These are phyloP conservation scores for Brachyopa scutellaris DNA, from an alignment of 2,888 invertebrate species.

Conservation along the genomic window DNA sequence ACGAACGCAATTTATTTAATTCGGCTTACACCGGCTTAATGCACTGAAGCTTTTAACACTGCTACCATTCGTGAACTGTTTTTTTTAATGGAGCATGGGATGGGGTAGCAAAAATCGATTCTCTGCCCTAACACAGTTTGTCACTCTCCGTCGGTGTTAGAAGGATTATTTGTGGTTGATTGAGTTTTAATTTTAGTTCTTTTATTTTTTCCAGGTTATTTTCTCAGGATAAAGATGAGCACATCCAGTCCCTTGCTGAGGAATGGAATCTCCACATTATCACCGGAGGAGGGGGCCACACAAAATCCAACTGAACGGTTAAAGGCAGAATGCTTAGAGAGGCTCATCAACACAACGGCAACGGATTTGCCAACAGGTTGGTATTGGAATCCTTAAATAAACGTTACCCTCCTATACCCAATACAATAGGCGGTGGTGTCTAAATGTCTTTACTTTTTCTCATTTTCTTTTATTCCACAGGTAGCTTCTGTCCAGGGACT, in stretches of 20 bases:
- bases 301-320: conserved; percentile 77
- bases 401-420: not conserved
- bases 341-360: conserved; percentile 76
- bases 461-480: conserved; percentile 78
- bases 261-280: conserved; percentile 38
- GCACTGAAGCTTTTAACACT: conserved; percentile 24
- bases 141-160: not conserved
- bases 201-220: conserved; percentile 10
- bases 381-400: conserved; percentile 45
- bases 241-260: conserved; percentile 41
- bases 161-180: conserved; percentile 34
- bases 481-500: conserved; percentile 86
- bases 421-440: too few species aligned
- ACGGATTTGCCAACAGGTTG: conserved; percentile 75
- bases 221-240: conserved; percentile 43
- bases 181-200: conserved; percentile 37
- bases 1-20: conserved; percentile 39
- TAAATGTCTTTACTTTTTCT: not conserved
- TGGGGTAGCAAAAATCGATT: conserved; percentile 41
- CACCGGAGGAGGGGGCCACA: conserved; percentile 73
- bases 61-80: not conserved
- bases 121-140: not conserved
- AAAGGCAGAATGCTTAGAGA: conserved; percentile 77
- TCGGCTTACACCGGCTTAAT: conserved; percentile 24
- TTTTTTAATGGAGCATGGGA: not conserved